phyloP scores from a whole-genome alignment of 2,888 invertebrate species.

The Octodonta nipae region DNA sequence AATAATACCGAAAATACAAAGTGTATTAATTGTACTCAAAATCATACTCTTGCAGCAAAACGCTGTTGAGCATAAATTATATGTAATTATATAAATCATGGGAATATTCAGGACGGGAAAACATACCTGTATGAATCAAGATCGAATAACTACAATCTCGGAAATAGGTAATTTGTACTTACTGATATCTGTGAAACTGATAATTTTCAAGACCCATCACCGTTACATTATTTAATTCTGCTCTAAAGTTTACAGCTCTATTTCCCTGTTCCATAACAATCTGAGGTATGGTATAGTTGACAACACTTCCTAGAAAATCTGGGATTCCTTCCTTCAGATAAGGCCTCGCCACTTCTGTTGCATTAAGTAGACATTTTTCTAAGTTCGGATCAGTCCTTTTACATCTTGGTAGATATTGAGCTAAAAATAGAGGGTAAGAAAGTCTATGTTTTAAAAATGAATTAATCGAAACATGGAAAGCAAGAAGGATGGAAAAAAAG shows the following conservation, averaged over 20 bases:
- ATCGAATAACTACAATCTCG: neutral
- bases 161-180: neutral
- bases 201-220: constrained; percentile 1
- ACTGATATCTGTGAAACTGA: constrained; percentile 2
- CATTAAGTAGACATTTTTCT: constrained; percentile 2
- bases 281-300: neutral
- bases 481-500: too few relatives aligned
- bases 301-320: neutral
- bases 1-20: too few relatives aligned
- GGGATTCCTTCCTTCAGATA: neutral
- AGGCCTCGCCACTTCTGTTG: neutral
- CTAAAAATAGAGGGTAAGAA: too few relatives aligned
- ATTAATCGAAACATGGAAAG: too few relatives aligned
- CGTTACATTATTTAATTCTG: constrained; percentile 1
- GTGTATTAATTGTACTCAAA: too few relatives aligned
- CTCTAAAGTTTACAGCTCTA: constrained; percentile 1
- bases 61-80: too few relatives aligned
- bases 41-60: too few relatives aligned
- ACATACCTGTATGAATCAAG: too few relatives aligned
- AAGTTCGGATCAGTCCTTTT: constrained; percentile 1
- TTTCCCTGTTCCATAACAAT: constrained; percentile 1
- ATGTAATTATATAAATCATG: too few relatives aligned
- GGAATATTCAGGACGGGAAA: too few relatives aligned
- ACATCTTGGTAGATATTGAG: constrained; percentile 1
- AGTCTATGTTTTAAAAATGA: too few relatives aligned